Base-by-base conservation (phyloP, 2,888 invertebrate species). In the Palloptera scutellata region DNA sequence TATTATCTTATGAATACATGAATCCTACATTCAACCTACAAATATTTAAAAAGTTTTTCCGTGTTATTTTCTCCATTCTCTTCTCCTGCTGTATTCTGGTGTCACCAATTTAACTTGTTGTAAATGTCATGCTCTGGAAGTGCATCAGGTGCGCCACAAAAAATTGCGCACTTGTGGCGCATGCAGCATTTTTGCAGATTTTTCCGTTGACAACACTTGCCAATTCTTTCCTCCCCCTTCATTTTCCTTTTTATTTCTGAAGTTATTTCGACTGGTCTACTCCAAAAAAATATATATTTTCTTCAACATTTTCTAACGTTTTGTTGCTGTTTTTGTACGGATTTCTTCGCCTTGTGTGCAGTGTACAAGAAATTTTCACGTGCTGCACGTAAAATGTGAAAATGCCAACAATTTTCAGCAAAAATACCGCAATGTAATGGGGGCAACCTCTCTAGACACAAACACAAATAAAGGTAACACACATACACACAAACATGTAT, bases 301-400 rank as follows among this genome's bases (percentile, higher is more conserved):
- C 57, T 51, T 57, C 1, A 12, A 64, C 45, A 58, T 54, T 64
- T 64, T 51, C 43, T 65, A 20, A 11, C 15, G 42, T 15, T 57
- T 53, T 51, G 40, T 51, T 52, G 30, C 12, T 42, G 2, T 30
- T 30, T 30, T 30, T 30, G 30, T 30, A 30, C 30, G 30, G 30
- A 30, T 30, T 30, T 30, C 30, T 30, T 30, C 6, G 30, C 30
- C 30, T 30, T 30, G 6, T n/a, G n/a, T n/a, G 30, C 6, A 30
- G 30, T 30, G 30, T 30, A 6, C 30, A 30, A 30, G 30, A 61
- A 66, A 66, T 17, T 17, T 66, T 61, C 67, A 68, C 70, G 67
- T 67, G 67, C 63, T 57, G 52, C 70, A 67, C 68, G 68, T 70
- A 61, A 67, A 64, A 70, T 58, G 67, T 45, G 52, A 52, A 67